Conservation (phyloP, 2,113 vertebrate genomes). For the Sminthopsis crassicaudata region DNA sequence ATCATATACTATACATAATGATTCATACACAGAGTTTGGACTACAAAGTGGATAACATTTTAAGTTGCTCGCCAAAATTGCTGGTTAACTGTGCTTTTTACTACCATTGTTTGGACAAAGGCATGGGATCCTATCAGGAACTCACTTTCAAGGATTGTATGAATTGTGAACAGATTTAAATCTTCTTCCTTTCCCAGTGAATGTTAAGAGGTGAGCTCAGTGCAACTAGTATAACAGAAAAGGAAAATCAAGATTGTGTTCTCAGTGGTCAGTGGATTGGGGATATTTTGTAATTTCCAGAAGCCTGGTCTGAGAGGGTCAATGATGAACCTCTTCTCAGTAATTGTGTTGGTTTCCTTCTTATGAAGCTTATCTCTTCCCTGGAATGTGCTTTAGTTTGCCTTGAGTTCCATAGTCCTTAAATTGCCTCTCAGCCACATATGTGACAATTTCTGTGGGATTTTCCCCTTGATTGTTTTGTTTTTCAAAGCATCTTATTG, state of each 20-base stretch:
- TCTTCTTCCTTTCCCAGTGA: constrained; percentile 44
- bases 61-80: background rate
- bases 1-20: background rate
- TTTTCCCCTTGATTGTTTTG: constrained; percentile 73
- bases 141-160: constrained; percentile 11
- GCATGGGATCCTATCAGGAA: background rate
- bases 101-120: background rate
- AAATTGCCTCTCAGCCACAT: constrained; percentile 56
- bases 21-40: background rate
- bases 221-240: constrained; percentile 59
- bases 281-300: constrained; percentile 36
- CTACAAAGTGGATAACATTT: background rate
- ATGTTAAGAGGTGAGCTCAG: constrained; percentile 33
- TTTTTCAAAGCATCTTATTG: constrained; percentile 65
- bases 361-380: constrained; percentile 74
- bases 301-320: constrained; percentile 32
- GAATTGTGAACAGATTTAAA: constrained; percentile 1
- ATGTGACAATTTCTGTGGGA: constrained; percentile 71
- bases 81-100: background rate
- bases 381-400: constrained; percentile 75
- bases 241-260: constrained; percentile 24
- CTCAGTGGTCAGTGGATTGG: constrained; percentile 6
- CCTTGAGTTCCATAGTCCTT: constrained; percentile 41
- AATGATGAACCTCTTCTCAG: constrained; percentile 68
- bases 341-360: constrained; percentile 75